Percentiles rank a stretch among this genome's conserved stretches.
These are phyloP conservation scores for Pocillopora verrucosa DNA, from an alignment of 64 coral and sea anemone genomes.

Conservation along the genomic window DNA sequence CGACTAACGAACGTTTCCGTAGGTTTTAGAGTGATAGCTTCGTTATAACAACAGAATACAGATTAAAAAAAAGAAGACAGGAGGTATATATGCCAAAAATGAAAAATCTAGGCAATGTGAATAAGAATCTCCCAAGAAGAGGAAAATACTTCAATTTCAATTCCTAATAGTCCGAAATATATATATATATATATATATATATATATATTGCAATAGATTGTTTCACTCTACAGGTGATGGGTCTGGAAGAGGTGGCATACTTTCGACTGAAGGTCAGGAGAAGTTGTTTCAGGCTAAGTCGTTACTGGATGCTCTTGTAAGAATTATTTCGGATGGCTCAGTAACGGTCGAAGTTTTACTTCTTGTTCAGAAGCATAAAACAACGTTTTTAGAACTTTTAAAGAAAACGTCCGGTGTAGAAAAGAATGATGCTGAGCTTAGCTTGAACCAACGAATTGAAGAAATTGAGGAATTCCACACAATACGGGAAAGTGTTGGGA, in stretches of 20 bases:
- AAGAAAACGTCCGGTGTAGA: neutral
- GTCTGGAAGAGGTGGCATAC: conserved; percentile 24
- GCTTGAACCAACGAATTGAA: neutral
- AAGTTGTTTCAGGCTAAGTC: conserved; percentile 20
- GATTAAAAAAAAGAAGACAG: too few species aligned
- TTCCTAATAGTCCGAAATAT: too few species aligned
- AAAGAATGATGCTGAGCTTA: neutral
- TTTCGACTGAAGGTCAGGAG: conserved; percentile 12
- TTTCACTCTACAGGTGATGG: neutral
- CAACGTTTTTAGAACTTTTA: conserved; percentile 36
- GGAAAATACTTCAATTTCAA: too few species aligned
- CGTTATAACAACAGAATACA: too few species aligned
- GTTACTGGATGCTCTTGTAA: neutral
- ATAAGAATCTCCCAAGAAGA: too few species aligned
- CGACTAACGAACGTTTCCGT: too few species aligned
- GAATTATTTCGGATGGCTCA: neutral
- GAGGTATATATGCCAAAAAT: too few species aligned
- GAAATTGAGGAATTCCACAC: conserved; percentile 1
- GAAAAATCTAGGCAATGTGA: too few species aligned
- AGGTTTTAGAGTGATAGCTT: too few species aligned
- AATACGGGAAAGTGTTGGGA: neutral
- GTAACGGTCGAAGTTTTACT: neutral
- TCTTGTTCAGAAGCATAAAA: neutral
- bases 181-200: too few species aligned
- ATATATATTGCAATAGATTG: too few species aligned